Percentiles rank a stretch among this genome's conserved stretches.
Evolutionary conservation across 2,797 vertebrate genomes (phyloP).

Genomic region (Echiichthys vipera): DNA sequence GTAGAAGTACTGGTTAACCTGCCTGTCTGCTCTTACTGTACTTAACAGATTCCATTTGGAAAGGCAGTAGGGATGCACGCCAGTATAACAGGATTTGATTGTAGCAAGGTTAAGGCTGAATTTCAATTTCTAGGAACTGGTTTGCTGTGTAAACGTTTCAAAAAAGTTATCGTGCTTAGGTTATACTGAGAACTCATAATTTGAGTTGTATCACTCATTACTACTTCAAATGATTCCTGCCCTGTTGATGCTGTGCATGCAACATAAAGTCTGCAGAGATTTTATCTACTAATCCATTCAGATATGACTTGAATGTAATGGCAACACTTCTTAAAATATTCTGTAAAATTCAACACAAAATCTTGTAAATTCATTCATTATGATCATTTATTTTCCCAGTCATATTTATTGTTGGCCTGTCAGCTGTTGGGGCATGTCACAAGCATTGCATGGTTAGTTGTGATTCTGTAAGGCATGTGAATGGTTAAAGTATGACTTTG

Average conservation of each 20-base stretch:
- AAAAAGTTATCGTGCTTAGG: not conserved
- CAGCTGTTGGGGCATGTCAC: not conserved
- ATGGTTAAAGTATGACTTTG: not conserved
- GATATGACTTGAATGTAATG: not conserved
- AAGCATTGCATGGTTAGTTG: not conserved
- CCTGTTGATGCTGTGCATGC: not conserved
- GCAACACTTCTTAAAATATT: not conserved
- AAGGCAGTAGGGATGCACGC: not conserved
- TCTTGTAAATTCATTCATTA: not conserved
- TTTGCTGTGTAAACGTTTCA: conserved; percentile 1
- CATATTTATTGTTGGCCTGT: not conserved
- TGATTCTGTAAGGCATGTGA: not conserved
- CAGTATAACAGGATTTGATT: conserved; percentile 5
- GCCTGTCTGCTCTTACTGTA: not conserved
- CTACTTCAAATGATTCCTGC: not conserved
- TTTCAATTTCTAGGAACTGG: not conserved
- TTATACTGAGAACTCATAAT: not conserved
- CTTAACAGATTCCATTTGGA: not conserved
- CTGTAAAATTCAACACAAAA: not conserved
- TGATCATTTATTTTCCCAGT: not conserved
- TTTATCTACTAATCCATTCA: no score
- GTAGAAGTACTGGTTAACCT: not conserved
- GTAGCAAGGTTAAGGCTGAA: conserved; percentile 22
- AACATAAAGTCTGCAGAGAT: no score
- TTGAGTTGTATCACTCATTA: not conserved